Evolutionary conservation across 2,113 vertebrate species (phyloP).

Genomic region (Phyllostomus hastatus): DNA sequence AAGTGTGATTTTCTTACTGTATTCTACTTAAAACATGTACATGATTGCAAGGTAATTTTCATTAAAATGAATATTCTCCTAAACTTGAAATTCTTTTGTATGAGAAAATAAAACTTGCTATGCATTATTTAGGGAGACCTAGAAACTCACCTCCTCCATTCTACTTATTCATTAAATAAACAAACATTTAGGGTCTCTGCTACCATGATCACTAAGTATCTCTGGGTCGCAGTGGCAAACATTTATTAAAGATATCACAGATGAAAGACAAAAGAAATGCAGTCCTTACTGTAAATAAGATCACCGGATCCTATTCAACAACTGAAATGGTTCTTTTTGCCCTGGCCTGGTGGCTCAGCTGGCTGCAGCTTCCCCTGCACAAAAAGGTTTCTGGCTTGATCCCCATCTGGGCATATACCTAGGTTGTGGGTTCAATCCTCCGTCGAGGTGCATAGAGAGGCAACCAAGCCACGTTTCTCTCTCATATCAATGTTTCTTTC

Average conservation of each 20-base stretch:
- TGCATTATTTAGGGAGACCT: not conserved
- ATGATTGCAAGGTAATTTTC: not conserved
- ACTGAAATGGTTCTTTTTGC: not conserved
- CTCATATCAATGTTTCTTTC: no score
- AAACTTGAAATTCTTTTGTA: not conserved
- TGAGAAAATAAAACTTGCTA: not conserved
- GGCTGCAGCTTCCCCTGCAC: no score
- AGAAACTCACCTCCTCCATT: not conserved
- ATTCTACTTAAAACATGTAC: not conserved
- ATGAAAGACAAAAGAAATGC: not conserved
- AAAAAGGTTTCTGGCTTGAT: no score
- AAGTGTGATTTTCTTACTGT: not conserved
- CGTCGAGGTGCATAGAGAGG: no score
- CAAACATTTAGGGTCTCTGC: not conserved
- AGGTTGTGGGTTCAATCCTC: no score
- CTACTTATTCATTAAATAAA: not conserved
- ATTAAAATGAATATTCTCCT: not conserved
- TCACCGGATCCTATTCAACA: not conserved
- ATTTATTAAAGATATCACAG: not conserved
- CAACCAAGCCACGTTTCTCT: no score
- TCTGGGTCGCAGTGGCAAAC: not conserved
- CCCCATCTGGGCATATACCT: no score
- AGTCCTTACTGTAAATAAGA: not conserved
- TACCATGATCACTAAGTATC: not conserved
- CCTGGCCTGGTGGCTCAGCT: no score